Percentiles rank a stretch among this genome's conserved stretches.
phyloP scores from a whole-genome alignment of 2,113 vertebrate genomes.

The Thunnus maccoyii region DNA sequence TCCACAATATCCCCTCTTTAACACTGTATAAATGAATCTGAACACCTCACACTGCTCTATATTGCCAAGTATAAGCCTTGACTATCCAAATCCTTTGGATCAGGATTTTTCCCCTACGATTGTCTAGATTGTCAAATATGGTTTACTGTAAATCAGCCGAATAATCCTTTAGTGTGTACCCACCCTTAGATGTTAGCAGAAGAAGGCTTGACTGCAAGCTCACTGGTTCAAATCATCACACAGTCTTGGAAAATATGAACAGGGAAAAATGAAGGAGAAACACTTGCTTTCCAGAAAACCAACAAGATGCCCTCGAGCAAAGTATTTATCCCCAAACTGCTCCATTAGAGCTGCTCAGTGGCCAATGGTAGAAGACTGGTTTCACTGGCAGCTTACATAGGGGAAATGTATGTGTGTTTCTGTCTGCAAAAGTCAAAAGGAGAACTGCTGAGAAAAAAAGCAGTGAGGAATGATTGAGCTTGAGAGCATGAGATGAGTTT shows the following conservation, averaged over 20 bases:
- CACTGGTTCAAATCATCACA: slow-evolving; percentile 62
- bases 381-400: slow-evolving; percentile 43
- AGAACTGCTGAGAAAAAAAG: slow-evolving; percentile 34
- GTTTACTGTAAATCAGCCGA: slow-evolving; percentile 58
- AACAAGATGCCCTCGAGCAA: slow-evolving; percentile 70
- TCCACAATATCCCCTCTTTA: slow-evolving; percentile 29
- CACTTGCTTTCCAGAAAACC: slow-evolving; percentile 68
- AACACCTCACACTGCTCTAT: slow-evolving; percentile 24
- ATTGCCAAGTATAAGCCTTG: slow-evolving; percentile 34
- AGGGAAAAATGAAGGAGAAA: slow-evolving; percentile 65
- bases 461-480: background rate
- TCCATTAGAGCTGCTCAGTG: slow-evolving; percentile 53
- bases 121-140: slow-evolving; percentile 52
- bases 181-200: slow-evolving; percentile 56
- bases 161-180: slow-evolving; percentile 54
- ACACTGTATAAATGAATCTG: slow-evolving; percentile 11
- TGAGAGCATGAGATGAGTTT: slow-evolving; percentile 11
- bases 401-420: slow-evolving; percentile 24
- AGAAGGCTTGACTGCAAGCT: slow-evolving; percentile 51
- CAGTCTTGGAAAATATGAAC: slow-evolving; percentile 77
- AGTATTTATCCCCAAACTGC: slow-evolving; percentile 66
- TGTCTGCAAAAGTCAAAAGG: slow-evolving; percentile 25
- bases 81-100: slow-evolving; percentile 49
- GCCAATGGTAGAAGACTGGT: slow-evolving; percentile 52
- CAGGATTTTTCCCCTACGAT: slow-evolving; percentile 52